Conservation (phyloP, 2,888 invertebrate species). For the Plagiodera versicolora region DNA sequence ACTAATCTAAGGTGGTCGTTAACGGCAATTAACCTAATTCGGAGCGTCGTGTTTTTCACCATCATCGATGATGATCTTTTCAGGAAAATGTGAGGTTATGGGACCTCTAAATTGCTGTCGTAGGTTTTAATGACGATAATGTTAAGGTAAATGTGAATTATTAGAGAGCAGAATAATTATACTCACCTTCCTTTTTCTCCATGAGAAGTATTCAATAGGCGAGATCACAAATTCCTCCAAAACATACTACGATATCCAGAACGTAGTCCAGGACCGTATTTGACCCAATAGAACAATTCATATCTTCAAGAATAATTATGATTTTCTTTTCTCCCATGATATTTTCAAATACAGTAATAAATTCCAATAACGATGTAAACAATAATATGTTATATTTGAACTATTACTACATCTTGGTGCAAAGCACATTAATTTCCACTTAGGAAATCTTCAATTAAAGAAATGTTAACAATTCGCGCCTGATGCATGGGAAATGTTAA, state of each 20-base stretch:
- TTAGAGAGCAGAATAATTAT: not conserved
- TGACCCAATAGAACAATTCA: too few species aligned
- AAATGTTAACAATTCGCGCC: not conserved
- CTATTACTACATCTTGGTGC: not conserved
- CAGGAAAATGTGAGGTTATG: not conserved
- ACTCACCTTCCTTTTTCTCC: not conserved
- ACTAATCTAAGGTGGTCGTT: not conserved
- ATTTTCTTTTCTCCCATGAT: too few species aligned
- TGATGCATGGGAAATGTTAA: not conserved
- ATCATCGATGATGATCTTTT: not conserved
- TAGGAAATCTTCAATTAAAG: not conserved
- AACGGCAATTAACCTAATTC: not conserved
- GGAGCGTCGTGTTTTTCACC: not conserved
- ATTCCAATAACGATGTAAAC: too few species aligned
- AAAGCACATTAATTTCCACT: not conserved
- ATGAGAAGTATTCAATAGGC: too few species aligned
- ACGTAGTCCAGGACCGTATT: too few species aligned
- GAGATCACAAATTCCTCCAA: too few species aligned
- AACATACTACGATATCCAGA: too few species aligned
- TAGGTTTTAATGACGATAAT: not conserved
- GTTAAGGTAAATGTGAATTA: not conserved
- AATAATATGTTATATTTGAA: too few species aligned
- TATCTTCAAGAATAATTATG: too few species aligned
- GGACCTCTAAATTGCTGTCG: not conserved
- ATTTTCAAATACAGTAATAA: too few species aligned